phyloP scores from a whole-genome alignment of 1,140 invertebrate species.

The Brachionus calyciflorus region DNA sequence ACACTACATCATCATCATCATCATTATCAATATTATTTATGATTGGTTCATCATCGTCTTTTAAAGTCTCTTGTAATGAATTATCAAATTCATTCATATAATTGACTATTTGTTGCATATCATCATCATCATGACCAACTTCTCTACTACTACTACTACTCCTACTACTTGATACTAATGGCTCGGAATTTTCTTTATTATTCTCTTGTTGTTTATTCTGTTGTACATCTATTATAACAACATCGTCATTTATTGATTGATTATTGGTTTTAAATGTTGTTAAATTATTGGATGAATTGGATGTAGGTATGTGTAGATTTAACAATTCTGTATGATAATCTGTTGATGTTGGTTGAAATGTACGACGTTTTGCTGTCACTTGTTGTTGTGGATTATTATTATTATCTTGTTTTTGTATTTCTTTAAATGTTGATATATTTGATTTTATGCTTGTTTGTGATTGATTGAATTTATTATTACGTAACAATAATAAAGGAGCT shows the following conservation, averaged over 20 bases:
- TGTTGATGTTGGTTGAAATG: slow-evolving; percentile 19
- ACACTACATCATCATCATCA: slow-evolving; percentile 11
- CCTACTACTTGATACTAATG: too few relatives aligned
- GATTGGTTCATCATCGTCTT: neutral
- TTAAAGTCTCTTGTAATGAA: neutral
- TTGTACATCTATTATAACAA: neutral
- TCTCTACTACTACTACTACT: too few relatives aligned
- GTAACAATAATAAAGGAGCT: neutral
- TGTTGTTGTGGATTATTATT: neutral
- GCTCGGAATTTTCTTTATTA: too few relatives aligned
- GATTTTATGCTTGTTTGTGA: slow-evolving; percentile 30
- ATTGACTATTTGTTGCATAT: slow-evolving; percentile 11
- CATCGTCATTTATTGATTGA: too few relatives aligned
- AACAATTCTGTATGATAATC: neutral
- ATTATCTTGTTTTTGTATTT: neutral
- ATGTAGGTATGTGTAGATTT: neutral
- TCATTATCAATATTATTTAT: slow-evolving; percentile 14
- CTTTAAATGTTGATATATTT: slow-evolving; percentile 35
- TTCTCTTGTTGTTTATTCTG: neutral
- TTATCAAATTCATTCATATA: slow-evolving; percentile 32
- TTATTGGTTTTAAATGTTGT: too few relatives aligned
- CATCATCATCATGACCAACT: too few relatives aligned
- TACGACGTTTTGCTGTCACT: slow-evolving; percentile 24
- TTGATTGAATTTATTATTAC: slow-evolving; percentile 3
- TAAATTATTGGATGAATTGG: neutral